Percentiles rank a stretch among this genome's conserved stretches.
Conservation (phyloP, 1,140 invertebrate genomes). For the Zaprionus nigranus region DNA sequence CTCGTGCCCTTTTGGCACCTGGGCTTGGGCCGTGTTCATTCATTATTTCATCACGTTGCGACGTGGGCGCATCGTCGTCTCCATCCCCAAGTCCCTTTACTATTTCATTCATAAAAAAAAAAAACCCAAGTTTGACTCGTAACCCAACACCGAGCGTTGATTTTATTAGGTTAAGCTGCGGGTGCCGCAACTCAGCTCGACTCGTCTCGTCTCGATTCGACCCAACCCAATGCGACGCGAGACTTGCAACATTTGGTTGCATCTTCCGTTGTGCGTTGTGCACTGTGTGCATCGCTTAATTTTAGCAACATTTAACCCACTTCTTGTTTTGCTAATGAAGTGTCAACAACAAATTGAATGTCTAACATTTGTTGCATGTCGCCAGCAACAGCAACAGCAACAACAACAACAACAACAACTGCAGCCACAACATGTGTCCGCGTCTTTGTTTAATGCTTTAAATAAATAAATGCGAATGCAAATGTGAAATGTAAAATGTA, state of each 20-base stretch:
- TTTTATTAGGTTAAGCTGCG: constrained; percentile 75
- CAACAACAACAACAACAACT: constrained; percentile 27
- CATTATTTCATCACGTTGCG: constrained; percentile 69
- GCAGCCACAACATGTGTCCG: constrained; percentile 62
- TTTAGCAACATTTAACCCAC: constrained; percentile 81
- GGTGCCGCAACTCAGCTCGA: constrained; percentile 9
- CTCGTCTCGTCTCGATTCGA: neutral
- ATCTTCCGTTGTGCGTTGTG: constrained; percentile 38
- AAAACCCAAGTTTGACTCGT: constrained; percentile 43
- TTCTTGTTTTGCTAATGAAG: constrained; percentile 78
- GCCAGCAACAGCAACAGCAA: constrained; percentile 41
- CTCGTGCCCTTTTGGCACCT: constrained; percentile 77
- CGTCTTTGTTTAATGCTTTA: constrained; percentile 82
- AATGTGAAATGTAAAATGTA: constrained; percentile 50
- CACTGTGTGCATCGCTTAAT: constrained; percentile 64
- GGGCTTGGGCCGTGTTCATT: constrained; percentile 63
- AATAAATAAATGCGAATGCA: constrained; percentile 74
- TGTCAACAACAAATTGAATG: constrained; percentile 83
- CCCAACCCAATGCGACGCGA: neutral
- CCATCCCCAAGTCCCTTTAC: constrained; percentile 39
- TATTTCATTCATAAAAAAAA: constrained; percentile 70
- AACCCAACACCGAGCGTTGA: constrained; percentile 65
- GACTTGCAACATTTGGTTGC: constrained; percentile 35
- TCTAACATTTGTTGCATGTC: constrained; percentile 83
- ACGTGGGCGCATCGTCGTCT: constrained; percentile 66